These are phyloP conservation scores for Manis javanica DNA, from an alignment of 2,797 vertebrate species.

Conservation along the genomic window DNA sequence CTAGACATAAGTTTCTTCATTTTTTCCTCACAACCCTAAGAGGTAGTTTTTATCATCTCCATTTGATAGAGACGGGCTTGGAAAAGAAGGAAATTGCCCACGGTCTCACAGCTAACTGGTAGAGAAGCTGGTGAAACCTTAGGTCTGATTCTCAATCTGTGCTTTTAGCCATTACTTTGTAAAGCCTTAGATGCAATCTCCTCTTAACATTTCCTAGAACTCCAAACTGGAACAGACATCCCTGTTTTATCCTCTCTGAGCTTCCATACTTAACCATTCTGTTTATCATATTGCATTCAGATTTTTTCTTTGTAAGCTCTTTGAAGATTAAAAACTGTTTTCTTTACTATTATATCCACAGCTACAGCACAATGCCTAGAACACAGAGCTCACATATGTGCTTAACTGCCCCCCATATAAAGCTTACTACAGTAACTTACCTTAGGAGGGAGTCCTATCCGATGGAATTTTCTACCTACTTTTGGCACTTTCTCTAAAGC, in stretches of 20 bases:
- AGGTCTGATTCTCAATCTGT: not conserved
- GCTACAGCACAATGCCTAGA: not conserved
- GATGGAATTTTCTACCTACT: constrained; percentile 97
- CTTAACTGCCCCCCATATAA: not conserved
- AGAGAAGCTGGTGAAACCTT: not conserved
- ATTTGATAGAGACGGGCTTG: not conserved
- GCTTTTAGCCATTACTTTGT: not conserved
- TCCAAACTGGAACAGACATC: not conserved
- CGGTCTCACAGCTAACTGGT: not conserved
- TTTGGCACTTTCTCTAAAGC: constrained; percentile 98
- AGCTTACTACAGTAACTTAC: constrained; percentile 84
- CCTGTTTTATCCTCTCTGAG: not conserved
- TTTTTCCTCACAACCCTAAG: not conserved
- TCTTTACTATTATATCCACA: not conserved
- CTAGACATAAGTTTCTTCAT: not conserved
- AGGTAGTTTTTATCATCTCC: not conserved
- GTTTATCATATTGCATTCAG: not conserved
- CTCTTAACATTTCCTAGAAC: not conserved
- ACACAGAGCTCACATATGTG: not conserved
- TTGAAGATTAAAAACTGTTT: not conserved
- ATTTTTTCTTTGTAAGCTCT: not conserved
- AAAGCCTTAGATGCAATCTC: not conserved
- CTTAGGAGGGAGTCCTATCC: constrained; percentile 98
- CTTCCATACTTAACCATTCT: not conserved
- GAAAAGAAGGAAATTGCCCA: not conserved